Evolutionary conservation across 92 coral and sea anemone species (phyloP), one percentile per base, ranked within the genome.

Genomic region (Paramuricea clavata): DNA sequence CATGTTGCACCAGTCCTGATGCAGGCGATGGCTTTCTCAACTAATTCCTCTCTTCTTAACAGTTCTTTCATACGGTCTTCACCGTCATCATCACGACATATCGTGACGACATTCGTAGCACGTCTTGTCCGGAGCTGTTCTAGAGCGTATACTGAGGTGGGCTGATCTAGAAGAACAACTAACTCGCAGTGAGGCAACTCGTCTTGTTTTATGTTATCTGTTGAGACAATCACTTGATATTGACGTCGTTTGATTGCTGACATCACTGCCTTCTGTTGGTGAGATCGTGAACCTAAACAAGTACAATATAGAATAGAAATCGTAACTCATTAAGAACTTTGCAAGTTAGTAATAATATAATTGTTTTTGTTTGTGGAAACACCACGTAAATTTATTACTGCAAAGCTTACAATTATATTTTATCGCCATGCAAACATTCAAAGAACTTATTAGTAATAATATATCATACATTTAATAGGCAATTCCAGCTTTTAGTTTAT

Each of bases 151-250:
- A 88, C 92, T 0, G 98, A 78, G 64, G 90, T 90, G 3, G 97
- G 92, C 10, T 97, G 99, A 80, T 93, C 98, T 91, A 96, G 81
- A 26, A 93, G 95, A 39, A 96, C 74, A 9, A 94, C 97, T 27
- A 94, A 90, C 64, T 91, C 87, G 64, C 93, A 89, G 21, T 77
- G 86, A 12, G 98, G 95, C 11, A 92, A 87, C 47, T 91, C 44
- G 44, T 39, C 90, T 33, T 94, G 95, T 86, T 92, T 92, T 56
- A 93, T 85, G 36, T 78, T 78, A 60, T 88, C 89, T 30, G 98
- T 88, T 25, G 94, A 92, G 25, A 94, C 97, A 78, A 94, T 89
- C 83, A 94, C 89, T 52, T 94, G 98, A 62, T 67, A 94, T 22
- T 34, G 47, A 93, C 96, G 75, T 76, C 89, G 76, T 27, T 84